Base-by-base conservation (phyloP, 2,113 vertebrate genomes). In the Xiphias gladius region DNA sequence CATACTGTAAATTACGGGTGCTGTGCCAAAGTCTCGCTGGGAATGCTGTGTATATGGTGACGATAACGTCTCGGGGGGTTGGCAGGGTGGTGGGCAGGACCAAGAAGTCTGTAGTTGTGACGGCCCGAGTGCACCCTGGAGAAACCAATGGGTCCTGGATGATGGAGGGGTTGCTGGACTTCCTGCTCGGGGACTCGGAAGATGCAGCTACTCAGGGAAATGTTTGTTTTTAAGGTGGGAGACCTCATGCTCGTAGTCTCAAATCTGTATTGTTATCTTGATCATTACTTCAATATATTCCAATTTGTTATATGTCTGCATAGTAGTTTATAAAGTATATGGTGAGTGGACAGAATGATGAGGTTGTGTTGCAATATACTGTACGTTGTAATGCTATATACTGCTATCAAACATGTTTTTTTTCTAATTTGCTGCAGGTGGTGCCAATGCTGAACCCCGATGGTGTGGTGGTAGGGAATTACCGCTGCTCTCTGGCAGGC, bases 371-470 rank as follows among this genome's bases (percentile, higher is more conserved):
- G 35, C 9, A 5, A 2, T 65, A 22, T 22, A 22, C 26, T 54
- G 16, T 20, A 8, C 14, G 17, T 14, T 26, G 3, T 39, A 65
- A 69, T 57, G 10, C 17, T 28, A n/a, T 19, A 20, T 26, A 58
- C 14, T 22, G 5, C 35, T 11, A 30, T 35, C 2, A 39, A 62
- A 39, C 2, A 16, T 7, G n/a, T 5, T 17, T 1, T 8, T 1
- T n/a, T 22, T n/a, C 22, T 55, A 9, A 24, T 65, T 35, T 39
- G 52, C 22, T 85, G 32, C 73, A 95, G 95, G 96, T 98, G 87
- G 94, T 99, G 32, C 98, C 97, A 0, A 98, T 99, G 97, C 93
- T 99, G 82, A 99, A 99, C 75, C 98, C 98, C 0, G 97, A 99
- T 0, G 97, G 97, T 0, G 97, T 99, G 41, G 95, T 99, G 20